Conservation (phyloP, 35 echinoderm and acorn worm genomes). For the Antedon bifida region DNA sequence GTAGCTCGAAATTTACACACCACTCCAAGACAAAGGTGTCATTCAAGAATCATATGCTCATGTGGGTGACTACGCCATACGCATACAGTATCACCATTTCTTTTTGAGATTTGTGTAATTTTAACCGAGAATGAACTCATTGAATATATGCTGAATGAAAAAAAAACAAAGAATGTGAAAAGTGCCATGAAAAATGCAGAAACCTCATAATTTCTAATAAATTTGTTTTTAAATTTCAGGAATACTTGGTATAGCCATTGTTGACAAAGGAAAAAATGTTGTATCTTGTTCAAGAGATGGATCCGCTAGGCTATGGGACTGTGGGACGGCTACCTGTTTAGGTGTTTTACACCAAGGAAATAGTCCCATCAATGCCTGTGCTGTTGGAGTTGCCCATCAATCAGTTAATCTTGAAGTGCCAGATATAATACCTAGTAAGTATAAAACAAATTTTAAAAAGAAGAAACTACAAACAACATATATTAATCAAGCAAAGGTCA, state of each 20-base stretch:
- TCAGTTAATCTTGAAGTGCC: slow-evolving; percentile 46
- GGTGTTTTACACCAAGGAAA: slow-evolving; percentile 34
- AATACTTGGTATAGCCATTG: slow-evolving; percentile 50
- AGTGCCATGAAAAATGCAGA: too few species aligned
- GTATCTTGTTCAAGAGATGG: slow-evolving; percentile 84
- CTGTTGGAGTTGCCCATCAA: slow-evolving; percentile 36
- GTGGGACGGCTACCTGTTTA: slow-evolving; percentile 61
- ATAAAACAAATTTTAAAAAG: neutral
- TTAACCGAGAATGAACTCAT: too few species aligned
- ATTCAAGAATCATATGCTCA: too few species aligned
- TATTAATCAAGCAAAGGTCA: neutral
- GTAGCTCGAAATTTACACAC: too few species aligned
- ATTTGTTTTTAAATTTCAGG: neutral
- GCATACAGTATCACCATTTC: too few species aligned
- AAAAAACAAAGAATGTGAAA: too few species aligned
- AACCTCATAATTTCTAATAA: neutral
- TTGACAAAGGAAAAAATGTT: slow-evolving; percentile 76
- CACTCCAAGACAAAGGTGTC: too few species aligned
- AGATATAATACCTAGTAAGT: slow-evolving; percentile 45
- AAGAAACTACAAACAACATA: too few species aligned
- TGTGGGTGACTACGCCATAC: too few species aligned
- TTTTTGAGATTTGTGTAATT: too few species aligned
- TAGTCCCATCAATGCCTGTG: slow-evolving; percentile 59
- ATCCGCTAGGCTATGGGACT: slow-evolving; percentile 81
- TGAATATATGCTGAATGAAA: too few species aligned